Evolutionary conservation across 2,888 invertebrate genomes (phyloP).

Genomic region (Augiades crinisus): DNA sequence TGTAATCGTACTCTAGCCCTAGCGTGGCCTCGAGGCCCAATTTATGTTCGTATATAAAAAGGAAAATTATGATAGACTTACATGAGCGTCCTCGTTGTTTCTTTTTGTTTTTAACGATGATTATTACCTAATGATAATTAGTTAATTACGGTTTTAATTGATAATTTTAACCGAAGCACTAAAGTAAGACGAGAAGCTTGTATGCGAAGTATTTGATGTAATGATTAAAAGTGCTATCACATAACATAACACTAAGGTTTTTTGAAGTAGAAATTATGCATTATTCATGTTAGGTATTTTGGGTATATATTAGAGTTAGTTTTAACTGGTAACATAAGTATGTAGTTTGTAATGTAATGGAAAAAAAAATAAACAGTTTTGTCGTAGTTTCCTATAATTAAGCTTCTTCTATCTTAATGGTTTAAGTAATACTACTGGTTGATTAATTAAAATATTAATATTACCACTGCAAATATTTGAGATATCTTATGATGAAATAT

Average conservation of each 20-base stretch:
- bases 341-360: slow-evolving; percentile 80
- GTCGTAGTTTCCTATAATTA: slow-evolving; percentile 81
- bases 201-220: slow-evolving; percentile 75
- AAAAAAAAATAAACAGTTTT: slow-evolving; percentile 74
- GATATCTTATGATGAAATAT: slow-evolving; percentile 82
- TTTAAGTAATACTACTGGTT: slow-evolving; percentile 81
- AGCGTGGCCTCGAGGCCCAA: slow-evolving; percentile 41
- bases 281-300: slow-evolving; percentile 82
- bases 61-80: slow-evolving; percentile 80
- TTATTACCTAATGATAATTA: slow-evolving; percentile 80
- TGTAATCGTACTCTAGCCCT: slow-evolving; percentile 65
- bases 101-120: slow-evolving; percentile 57
- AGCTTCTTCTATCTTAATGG: slow-evolving; percentile 81
- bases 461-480: slow-evolving; percentile 82
- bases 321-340: slow-evolving; percentile 80
- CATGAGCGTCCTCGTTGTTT: slow-evolving; percentile 76
- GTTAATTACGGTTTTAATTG: slow-evolving; percentile 82
- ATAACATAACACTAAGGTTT: slow-evolving; percentile 69
- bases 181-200: slow-evolving; percentile 76
- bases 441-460: slow-evolving; percentile 81
- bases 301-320: slow-evolving; percentile 81
- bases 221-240: slow-evolving; percentile 73
- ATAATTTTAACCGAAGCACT: slow-evolving; percentile 77
- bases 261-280: slow-evolving; percentile 79
- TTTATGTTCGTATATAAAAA: slow-evolving; percentile 78